Evolutionary conservation across 2,797 vertebrate species (phyloP).

Genomic region (Orientallactaga sibirica): DNA sequence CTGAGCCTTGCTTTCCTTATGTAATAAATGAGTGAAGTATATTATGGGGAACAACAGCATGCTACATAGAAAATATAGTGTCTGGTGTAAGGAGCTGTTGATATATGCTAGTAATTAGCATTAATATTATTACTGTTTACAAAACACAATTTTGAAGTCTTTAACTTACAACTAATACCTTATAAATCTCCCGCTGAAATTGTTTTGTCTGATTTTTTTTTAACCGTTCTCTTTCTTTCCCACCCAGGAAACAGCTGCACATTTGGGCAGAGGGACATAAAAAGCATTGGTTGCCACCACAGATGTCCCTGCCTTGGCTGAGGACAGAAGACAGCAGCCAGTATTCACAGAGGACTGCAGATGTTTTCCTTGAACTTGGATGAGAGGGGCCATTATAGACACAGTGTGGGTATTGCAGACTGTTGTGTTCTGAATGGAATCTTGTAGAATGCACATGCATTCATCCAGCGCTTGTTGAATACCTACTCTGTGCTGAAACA

Average conservation of each 20-base stretch:
- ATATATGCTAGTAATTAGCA: conserved; percentile 6
- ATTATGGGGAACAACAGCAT: not conserved
- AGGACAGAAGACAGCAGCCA: conserved; percentile 71
- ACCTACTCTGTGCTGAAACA: conserved; percentile 61
- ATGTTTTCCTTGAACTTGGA: conserved; percentile 60
- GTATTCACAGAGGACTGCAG: conserved; percentile 62
- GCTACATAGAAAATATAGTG: not conserved
- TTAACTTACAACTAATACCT: conserved; percentile 13
- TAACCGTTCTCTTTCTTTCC: conserved; percentile 66
- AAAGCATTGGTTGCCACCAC: conserved; percentile 63
- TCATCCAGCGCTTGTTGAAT: conserved; percentile 45
- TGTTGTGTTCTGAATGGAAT: conserved; percentile 36
- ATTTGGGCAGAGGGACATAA: conserved; percentile 69
- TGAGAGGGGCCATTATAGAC: conserved; percentile 64
- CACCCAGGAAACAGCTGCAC: conserved; percentile 75
- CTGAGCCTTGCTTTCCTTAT: conserved; percentile 1
- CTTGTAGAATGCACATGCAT: conserved; percentile 21
- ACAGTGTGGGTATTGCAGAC: not conserved
- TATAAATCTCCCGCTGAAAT: conserved; percentile 28
- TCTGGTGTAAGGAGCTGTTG: not conserved
- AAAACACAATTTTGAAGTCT: conserved; percentile 1
- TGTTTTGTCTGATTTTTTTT: conserved; percentile 36
- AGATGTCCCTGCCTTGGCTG: conserved; percentile 74
- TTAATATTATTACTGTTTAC: conserved; percentile 5
- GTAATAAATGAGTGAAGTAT: not conserved